Evolutionary conservation across 2,888 invertebrate genomes (phyloP).

Genomic region (Seladonia tumulorum): DNA sequence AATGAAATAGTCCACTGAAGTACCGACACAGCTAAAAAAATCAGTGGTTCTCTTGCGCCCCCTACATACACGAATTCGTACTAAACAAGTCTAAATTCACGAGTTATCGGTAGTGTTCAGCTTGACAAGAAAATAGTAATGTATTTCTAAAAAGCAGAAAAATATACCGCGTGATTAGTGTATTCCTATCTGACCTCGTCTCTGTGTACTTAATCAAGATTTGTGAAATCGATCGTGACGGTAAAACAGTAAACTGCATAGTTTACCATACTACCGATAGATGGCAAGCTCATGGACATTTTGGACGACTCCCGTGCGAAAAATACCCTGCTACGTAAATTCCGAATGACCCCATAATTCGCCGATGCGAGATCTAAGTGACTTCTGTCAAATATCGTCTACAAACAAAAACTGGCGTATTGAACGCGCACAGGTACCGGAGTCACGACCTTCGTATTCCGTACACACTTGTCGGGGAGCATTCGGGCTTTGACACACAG

Average conservation of each 20-base stretch:
- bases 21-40: neutral
- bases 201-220: too few relatives aligned
- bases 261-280: neutral
- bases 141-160: too few relatives aligned
- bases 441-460: constrained; percentile 17
- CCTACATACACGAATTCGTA: neutral
- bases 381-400: constrained; percentile 50
- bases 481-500: constrained; percentile 42
- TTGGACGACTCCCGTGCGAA: constrained; percentile 2
- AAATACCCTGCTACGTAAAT: constrained; percentile 48
- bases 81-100: neutral
- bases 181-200: too few relatives aligned
- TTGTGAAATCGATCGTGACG: neutral
- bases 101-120: neutral
- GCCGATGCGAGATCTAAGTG: constrained; percentile 22
- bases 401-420: constrained; percentile 48
- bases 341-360: constrained; percentile 34
- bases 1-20: too few relatives aligned
- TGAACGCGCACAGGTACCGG: neutral
- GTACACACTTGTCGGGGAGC: constrained; percentile 10
- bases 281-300: constrained; percentile 11
- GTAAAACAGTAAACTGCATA: neutral
- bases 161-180: too few relatives aligned
- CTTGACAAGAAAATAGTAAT: too few relatives aligned
- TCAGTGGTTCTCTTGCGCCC: neutral